A percentile compares a stretch with the other conserved stretches of the same genome.
phyloP scores from a whole-genome alignment of 1,140 invertebrate species.

The Acromyrmex charruanus region DNA sequence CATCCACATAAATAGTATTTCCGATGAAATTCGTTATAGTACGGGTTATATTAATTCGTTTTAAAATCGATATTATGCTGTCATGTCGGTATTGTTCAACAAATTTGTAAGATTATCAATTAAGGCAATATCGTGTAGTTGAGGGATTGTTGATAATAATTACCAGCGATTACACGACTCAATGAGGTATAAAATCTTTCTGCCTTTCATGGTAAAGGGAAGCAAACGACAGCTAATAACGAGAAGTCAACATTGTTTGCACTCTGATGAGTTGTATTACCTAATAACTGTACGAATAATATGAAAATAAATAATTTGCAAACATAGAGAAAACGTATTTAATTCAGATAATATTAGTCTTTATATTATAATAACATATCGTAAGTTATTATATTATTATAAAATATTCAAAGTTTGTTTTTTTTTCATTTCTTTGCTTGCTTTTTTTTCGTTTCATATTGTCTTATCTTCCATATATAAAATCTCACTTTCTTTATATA shows the following conservation, averaged over 20 bases:
- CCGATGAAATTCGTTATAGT: background rate
- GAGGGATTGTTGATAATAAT: background rate
- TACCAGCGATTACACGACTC: background rate
- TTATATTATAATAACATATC: background rate
- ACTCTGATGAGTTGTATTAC: background rate
- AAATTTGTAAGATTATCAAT: background rate
- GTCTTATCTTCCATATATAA: background rate
- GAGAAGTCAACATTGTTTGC: background rate
- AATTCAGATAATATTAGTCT: background rate
- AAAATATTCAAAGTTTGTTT: background rate
- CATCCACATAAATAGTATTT: slow-evolving; percentile 52
- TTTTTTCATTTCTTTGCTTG: background rate
- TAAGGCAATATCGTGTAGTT: background rate
- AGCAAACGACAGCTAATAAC: background rate
- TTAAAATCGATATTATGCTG: slow-evolving; percentile 25
- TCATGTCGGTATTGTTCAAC: background rate
- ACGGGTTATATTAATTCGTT: slow-evolving; percentile 3
- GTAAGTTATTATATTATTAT: slow-evolving; percentile 2
- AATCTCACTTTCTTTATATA: background rate
- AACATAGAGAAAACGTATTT: background rate
- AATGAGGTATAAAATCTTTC: background rate
- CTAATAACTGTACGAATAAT: background rate
- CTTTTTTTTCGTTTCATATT: background rate
- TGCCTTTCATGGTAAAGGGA: background rate
- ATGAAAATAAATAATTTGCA: slow-evolving; percentile 12